These are phyloP conservation scores for Halictus quadricinctus DNA, from an alignment of 2,888 invertebrate genomes.

Conservation along the genomic window DNA sequence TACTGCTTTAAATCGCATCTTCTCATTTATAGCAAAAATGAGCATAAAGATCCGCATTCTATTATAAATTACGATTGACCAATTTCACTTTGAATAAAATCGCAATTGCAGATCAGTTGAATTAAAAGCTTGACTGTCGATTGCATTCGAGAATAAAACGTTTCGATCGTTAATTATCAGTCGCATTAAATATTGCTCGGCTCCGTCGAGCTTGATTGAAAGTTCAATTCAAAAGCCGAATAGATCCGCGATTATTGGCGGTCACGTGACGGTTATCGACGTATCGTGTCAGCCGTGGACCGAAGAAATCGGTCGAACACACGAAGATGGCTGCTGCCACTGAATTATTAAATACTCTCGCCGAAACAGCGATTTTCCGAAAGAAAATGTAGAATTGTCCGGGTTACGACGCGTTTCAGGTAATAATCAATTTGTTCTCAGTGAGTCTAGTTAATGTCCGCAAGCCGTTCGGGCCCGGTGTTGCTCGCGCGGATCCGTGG, in stretches of 20 bases:
- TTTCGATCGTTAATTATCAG: not conserved
- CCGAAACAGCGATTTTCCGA: constrained; percentile 64
- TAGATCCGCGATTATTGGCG: constrained; percentile 33
- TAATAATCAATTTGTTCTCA: constrained; percentile 59
- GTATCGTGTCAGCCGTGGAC: constrained; percentile 72
- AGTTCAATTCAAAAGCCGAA: constrained; percentile 44
- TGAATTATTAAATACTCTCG: constrained; percentile 72
- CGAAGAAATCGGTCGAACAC: constrained; percentile 65
- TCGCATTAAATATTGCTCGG: not conserved
- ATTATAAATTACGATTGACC: not conserved
- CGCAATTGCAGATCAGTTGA: not conserved
- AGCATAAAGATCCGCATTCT: not conserved
- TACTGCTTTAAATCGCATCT: not conserved
- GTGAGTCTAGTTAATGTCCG: constrained; percentile 10
- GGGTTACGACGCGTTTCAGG: constrained; percentile 69
- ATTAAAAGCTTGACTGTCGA: not conserved
- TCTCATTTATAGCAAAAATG: not conserved
- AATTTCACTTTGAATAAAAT: not conserved
- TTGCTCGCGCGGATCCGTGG: constrained; percentile 45
- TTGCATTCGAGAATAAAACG: not conserved
- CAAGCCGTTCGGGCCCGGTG: not conserved
- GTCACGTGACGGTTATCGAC: constrained; percentile 78
- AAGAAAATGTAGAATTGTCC: constrained; percentile 76
- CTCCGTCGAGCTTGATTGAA: not conserved
- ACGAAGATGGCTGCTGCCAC: constrained; percentile 76